Percentiles rank a stretch among this genome's conserved stretches.
These are phyloP conservation scores for Hippoglossus stenolepis DNA, from an alignment of 2,113 vertebrate genomes.

Conservation along the genomic window DNA sequence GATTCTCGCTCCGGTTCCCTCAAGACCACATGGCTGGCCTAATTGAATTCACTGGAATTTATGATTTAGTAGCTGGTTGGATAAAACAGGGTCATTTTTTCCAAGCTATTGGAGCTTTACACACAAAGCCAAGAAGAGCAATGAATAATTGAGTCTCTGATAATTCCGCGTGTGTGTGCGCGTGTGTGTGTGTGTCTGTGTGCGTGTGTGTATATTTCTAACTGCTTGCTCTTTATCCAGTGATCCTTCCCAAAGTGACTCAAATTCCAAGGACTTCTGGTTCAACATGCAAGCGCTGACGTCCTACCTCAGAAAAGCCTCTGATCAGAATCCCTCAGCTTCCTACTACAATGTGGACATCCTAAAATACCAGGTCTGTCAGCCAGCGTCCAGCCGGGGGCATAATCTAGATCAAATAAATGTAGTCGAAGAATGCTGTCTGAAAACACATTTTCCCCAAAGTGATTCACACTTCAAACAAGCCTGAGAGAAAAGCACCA, in stretches of 20 bases:
- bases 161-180: constrained; percentile 39
- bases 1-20: constrained; percentile 32
- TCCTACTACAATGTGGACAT: constrained; percentile 98
- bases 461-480: constrained; percentile 8
- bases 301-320: constrained; percentile 95
- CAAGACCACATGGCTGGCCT: constrained; percentile 54
- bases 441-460: not conserved
- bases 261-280: constrained; percentile 94
- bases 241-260: constrained; percentile 93
- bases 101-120: constrained; percentile 64
- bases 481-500: not conserved
- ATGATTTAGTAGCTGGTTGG: constrained; percentile 74
- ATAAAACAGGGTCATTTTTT: constrained; percentile 67
- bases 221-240: constrained; percentile 74
- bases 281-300: constrained; percentile 98
- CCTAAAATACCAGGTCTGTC: constrained; percentile 95
- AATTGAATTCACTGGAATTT: constrained; percentile 71
- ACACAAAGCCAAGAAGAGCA: constrained; percentile 57
- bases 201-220: constrained; percentile 12
- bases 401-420: constrained; percentile 21
- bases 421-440: constrained; percentile 13
- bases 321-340: constrained; percentile 94
- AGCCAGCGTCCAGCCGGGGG: not conserved
- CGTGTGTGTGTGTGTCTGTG: constrained; percentile 13
- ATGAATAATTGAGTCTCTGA: constrained; percentile 70